Evolutionary conservation across 2,888 invertebrate genomes (phyloP).

Genomic region (Drosophila trichaetosa): DNA sequence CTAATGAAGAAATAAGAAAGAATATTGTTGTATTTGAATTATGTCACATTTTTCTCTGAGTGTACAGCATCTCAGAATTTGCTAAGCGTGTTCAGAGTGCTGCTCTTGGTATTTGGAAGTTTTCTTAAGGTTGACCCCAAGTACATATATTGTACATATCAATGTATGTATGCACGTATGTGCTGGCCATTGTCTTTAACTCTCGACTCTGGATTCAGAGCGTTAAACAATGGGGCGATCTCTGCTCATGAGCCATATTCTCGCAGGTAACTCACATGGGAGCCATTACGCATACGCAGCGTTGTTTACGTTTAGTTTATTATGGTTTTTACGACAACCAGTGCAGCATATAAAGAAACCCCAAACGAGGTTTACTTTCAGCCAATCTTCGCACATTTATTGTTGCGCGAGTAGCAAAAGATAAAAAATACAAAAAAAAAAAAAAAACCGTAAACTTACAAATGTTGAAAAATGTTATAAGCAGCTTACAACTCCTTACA

Average conservation of each 20-base stretch:
- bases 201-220: conserved; percentile 11
- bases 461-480: conserved; percentile 1
- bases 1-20: background rate
- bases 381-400: conserved; percentile 58
- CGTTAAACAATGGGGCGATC: conserved; percentile 38
- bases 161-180: background rate
- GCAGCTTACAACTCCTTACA: conserved; percentile 9
- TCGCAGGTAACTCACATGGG: conserved; percentile 61
- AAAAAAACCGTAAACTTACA: conserved; percentile 23
- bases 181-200: conserved; percentile 25
- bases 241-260: conserved; percentile 17
- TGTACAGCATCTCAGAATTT: background rate
- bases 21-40: background rate
- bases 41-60: background rate
- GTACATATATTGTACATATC: conserved; percentile 1
- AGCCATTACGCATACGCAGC: conserved; percentile 70
- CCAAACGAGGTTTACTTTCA: conserved; percentile 22
- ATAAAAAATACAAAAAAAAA: background rate
- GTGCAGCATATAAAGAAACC: conserved; percentile 66
- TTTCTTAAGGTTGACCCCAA: conserved; percentile 15
- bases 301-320: conserved; percentile 76
- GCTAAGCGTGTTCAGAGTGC: conserved; percentile 2
- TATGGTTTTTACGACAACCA: conserved; percentile 73
- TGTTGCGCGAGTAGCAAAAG: conserved; percentile 49
- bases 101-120: conserved; percentile 7